Base-by-base conservation (phyloP, 1,140 invertebrate genomes). In the Dryas iulia region DNA sequence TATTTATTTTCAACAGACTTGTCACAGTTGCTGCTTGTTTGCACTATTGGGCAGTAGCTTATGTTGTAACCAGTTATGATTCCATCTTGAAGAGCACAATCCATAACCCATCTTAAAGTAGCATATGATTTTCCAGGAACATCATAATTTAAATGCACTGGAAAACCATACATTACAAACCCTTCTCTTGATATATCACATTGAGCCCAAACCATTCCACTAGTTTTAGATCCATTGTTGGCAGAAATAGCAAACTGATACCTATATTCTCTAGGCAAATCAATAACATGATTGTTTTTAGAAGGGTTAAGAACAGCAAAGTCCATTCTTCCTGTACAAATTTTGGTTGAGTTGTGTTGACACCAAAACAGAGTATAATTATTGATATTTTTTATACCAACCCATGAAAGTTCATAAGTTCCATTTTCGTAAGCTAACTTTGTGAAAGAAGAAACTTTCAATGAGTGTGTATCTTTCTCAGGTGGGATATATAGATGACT, bases 341-440 rank as follows among this genome's bases (percentile, higher is more conserved):
- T 77, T 58, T 83, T 77, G 52, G 84, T 89, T 23, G 71, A 73
- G 74, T 90, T 89, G 26, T 89, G 77, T 52, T 87, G 92, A 81
- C 96, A 96, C 94, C 95, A 96, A 79, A 96, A 97, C 25, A 97
- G 92, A 2, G 96, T 96, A 69, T 96, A 97, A 69, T 87, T 87
- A 47, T 93, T 83, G 39, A 91, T 83, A 53, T 84, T 78, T 59
- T 84, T 69, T 14, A 82, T 93, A 28, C 89, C 87, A 61, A 94
- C 93, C 96, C 96, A 97, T 26, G 95, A 95, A 14, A 96, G 84
- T 79, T 95, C 94, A 84, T 95, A 96, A 3, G 93, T 87, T 25
- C 94, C 94, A 79, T 93, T 92, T 39, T 94, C 93, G 83, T 94
- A 95, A 61, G 94, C 94, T 25, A 91, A 70, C 73, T 89, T 90